Evolutionary conservation across 2,888 invertebrate species (phyloP).

Genomic region (Stenolophus ochropezus): DNA sequence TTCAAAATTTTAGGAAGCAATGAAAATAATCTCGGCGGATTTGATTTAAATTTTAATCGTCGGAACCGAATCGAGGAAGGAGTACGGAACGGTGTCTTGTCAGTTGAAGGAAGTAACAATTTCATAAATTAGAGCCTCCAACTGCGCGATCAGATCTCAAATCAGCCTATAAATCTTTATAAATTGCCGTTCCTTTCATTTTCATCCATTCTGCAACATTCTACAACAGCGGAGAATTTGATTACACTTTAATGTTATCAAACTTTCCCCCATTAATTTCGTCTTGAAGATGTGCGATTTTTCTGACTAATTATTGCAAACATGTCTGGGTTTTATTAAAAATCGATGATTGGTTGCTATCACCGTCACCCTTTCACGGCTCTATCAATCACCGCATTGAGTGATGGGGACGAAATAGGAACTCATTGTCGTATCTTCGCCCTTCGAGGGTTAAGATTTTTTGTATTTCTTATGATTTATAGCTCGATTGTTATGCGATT

Average conservation of each 20-base stretch:
- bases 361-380: neutral
- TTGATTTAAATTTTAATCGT: constrained; percentile 22
- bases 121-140: constrained; percentile 21
- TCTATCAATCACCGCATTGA: neutral
- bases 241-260: constrained; percentile 30
- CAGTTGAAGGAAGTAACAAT: constrained; percentile 26
- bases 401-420: neutral
- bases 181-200: constrained; percentile 27
- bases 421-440: constrained; percentile 13
- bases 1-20: neutral
- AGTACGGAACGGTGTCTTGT: neutral
- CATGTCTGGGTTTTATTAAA: constrained; percentile 5
- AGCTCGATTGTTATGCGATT: neutral
- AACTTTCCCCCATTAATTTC: constrained; percentile 31
- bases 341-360: constrained; percentile 2
- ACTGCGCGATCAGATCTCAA: constrained; percentile 15
- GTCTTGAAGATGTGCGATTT: neutral
- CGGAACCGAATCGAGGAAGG: neutral
- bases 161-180: constrained; percentile 40
- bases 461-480: constrained; percentile 8
- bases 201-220: constrained; percentile 1
- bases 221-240: constrained; percentile 8
- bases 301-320: constrained; percentile 2
- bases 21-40: neutral
- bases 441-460: neutral